A percentile compares a stretch with the other conserved stretches of the same genome.
These are phyloP conservation scores for Drosophila subpulchrella DNA, from an alignment of 1,140 invertebrate genomes.

Conservation along the genomic window DNA sequence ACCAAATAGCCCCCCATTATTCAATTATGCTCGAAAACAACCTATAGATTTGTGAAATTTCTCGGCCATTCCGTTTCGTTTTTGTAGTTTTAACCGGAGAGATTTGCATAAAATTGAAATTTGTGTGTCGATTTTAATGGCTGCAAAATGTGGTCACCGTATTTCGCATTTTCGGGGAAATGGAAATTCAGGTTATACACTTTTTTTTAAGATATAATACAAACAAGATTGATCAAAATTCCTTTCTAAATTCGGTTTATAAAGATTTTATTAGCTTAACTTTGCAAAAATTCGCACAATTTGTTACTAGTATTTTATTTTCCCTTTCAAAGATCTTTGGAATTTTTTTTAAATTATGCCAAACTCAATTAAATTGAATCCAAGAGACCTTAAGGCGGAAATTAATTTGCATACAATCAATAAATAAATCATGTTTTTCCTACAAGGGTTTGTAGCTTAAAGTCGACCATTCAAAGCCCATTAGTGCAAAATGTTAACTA, in stretches of 20 bases:
- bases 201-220: not conserved
- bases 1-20: slow-evolving; percentile 41
- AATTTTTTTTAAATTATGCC: not conserved
- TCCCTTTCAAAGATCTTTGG: not conserved
- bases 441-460: not conserved
- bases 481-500: slow-evolving; percentile 5
- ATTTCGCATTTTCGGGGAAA: slow-evolving; percentile 1
- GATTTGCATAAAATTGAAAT: slow-evolving; percentile 75
- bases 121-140: slow-evolving; percentile 33
- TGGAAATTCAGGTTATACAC: not conserved
- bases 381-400: slow-evolving; percentile 44
- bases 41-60: slow-evolving; percentile 66
- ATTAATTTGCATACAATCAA: slow-evolving; percentile 48
- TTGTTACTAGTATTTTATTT: not conserved
- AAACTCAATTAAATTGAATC: not conserved
- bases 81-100: slow-evolving; percentile 8
- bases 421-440: slow-evolving; percentile 39
- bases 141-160: slow-evolving; percentile 10
- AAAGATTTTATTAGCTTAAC: not conserved
- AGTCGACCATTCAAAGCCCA: slow-evolving; percentile 29
- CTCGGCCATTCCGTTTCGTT: slow-evolving; percentile 5
- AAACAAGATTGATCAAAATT: too few relatives aligned
- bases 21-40: slow-evolving; percentile 63
- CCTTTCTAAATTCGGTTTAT: not conserved
- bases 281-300: not conserved